Evolutionary conservation across 2,888 invertebrate species (phyloP), one percentile per base, ranked within the genome.

Genomic region (Cryptocephalus primarius): DNA sequence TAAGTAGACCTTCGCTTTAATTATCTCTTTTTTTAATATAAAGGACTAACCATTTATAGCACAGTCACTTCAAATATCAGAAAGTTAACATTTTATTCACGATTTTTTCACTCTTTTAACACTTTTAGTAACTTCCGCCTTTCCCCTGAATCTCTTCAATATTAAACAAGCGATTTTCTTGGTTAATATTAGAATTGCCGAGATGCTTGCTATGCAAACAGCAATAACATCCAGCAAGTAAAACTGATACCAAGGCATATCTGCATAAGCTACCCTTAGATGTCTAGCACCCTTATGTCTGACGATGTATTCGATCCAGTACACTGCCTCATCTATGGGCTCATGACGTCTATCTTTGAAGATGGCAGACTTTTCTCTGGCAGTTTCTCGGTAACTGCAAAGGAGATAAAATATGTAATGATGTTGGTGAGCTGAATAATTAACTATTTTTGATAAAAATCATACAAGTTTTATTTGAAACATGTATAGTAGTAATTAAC

Each of bases 291-390:
- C 45, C 11, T 39, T 42, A 45, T 45, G 45, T 11, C 34, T 9
- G 36, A 43, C 32, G 2, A 43, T 12, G 32, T 33, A 44, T 14
- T 44, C 44, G 10, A 38, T 40, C 45, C 45, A 45, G 36, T 45
- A 45, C 2, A 45, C 45, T n/a, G 45, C 45, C 11, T 8, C 42
- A 14, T 45, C 45, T 12, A 45, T 42, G 2, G 45, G 45, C 42
- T 40, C 11, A 10, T 14, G 12, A 34, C 42, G 32, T 43, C 45
- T 14, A 13, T 45, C 45, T 14, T 32, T 22, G 41, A 45, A 41
- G 3, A 45, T 45, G 10, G 10, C 13, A 10, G 45, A 45, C 2
- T 36, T 10, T 13, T 9, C 12, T 42, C 40, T n/a, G 4, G 33
- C 42, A 32, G 33, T 42, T 40, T 45, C 33, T 4, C 13, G 31